Conservation (phyloP, 2,113 vertebrate genomes). For the Eubucco bourcierii region DNA sequence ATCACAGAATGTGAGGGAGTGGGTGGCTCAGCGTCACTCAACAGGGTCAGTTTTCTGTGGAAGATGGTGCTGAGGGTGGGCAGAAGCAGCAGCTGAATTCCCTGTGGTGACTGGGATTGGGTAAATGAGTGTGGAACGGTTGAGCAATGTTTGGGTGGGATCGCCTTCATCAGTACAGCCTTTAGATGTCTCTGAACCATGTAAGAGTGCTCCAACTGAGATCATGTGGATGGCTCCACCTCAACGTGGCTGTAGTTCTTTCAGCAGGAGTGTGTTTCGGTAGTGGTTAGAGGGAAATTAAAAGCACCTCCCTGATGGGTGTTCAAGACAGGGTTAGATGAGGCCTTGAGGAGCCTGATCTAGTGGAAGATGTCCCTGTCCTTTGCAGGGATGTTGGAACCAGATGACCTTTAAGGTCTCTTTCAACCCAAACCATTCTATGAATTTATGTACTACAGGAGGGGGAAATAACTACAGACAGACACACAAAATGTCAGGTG, state of each 20-base stretch:
- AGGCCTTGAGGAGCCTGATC: too few relatives aligned
- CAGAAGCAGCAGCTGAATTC: neutral
- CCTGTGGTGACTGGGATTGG: too few relatives aligned
- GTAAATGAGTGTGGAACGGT: neutral
- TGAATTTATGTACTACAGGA: neutral
- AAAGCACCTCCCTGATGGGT: neutral
- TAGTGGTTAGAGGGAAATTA: neutral
- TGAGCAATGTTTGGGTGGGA: neutral
- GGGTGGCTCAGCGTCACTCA: neutral
- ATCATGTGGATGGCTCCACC: neutral
- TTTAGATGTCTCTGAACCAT: neutral
- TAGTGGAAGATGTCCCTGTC: too few relatives aligned
- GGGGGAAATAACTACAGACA: rapidly evolving
- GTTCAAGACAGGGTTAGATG: too few relatives aligned
- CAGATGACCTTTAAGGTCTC: too few relatives aligned
- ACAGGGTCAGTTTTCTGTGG: neutral
- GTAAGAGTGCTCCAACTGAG: neutral
- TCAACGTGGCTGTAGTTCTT: neutral
- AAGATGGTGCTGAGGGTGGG: neutral
- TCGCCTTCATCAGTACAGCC: neutral
- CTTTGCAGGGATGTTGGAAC: too few relatives aligned
- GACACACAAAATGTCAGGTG: rapidly evolving
- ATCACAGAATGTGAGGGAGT: neutral
- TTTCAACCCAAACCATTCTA: too few relatives aligned
- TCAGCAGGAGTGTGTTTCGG: neutral